A percentile compares a stretch with the other conserved stretches of the same genome.
Evolutionary conservation across 2,797 vertebrate genomes (phyloP).

Genomic region (Tangara arthus): DNA sequence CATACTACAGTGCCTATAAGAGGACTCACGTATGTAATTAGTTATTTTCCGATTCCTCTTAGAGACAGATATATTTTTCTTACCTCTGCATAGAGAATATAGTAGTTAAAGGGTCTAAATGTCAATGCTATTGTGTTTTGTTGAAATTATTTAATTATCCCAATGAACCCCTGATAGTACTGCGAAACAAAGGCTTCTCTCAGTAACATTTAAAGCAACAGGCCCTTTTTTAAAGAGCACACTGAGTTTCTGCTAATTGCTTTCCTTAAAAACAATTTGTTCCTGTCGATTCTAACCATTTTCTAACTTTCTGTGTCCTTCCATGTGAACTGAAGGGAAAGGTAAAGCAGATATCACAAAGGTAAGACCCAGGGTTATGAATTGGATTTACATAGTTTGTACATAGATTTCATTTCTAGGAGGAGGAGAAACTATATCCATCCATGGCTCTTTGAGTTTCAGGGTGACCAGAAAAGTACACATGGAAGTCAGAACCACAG

Average conservation of each 20-base stretch:
- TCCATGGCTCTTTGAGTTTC: not conserved
- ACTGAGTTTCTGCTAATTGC: not conserved
- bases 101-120: not conserved
- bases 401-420: not conserved
- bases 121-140: not conserved
- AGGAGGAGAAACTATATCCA: not conserved
- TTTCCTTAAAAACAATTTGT: not conserved
- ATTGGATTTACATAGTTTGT: not conserved
- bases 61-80: not conserved
- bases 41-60: not conserved
- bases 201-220: not conserved
- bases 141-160: not conserved
- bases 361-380: not conserved
- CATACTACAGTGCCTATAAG: not conserved
- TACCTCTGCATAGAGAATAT: not conserved
- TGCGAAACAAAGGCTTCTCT: not conserved
- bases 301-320: not conserved
- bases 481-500: not conserved
- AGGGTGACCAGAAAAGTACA: not conserved
- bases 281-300: not conserved
- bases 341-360: not conserved
- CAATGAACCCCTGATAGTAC: not conserved
- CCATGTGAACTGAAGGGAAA: not conserved
- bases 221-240: not conserved
- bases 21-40: slow-evolving; percentile 34